Conservation (phyloP, 2,113 vertebrate genomes). For the Actenoides lindsayi region DNA sequence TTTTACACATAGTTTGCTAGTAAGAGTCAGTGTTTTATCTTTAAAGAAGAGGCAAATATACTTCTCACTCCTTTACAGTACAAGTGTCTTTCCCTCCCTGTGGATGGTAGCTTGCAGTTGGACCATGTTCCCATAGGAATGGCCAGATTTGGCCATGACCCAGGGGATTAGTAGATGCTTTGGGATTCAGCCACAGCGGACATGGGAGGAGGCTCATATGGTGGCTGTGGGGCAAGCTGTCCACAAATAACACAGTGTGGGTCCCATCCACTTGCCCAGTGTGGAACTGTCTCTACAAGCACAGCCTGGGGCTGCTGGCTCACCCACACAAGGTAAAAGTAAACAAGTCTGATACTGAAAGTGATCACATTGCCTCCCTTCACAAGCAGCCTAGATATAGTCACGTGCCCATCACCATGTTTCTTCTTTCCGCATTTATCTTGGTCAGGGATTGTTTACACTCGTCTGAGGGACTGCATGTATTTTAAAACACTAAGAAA, state of each 20-base stretch:
- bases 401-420: not conserved
- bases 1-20: not conserved
- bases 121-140: not conserved
- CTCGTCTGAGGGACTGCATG: not conserved
- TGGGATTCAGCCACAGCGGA: not conserved
- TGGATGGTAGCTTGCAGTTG: not conserved
- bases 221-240: not conserved
- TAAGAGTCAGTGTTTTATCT: not conserved
- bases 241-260: not conserved
- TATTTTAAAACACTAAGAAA: not conserved
- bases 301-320: fast-evolving
- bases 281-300: not conserved
- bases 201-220: not conserved
- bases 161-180: not conserved
- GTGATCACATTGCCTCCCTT: fast-evolving
- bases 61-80: not conserved
- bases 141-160: not conserved
- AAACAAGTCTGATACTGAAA: not conserved
- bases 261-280: fast-evolving
- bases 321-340: not conserved
- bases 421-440: not conserved
- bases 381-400: not conserved
- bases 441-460: not conserved
- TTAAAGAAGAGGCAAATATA: not conserved
- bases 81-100: not conserved